Base-by-base conservation (phyloP, 2,797 vertebrate species). In the Acanthiza pusilla region DNA sequence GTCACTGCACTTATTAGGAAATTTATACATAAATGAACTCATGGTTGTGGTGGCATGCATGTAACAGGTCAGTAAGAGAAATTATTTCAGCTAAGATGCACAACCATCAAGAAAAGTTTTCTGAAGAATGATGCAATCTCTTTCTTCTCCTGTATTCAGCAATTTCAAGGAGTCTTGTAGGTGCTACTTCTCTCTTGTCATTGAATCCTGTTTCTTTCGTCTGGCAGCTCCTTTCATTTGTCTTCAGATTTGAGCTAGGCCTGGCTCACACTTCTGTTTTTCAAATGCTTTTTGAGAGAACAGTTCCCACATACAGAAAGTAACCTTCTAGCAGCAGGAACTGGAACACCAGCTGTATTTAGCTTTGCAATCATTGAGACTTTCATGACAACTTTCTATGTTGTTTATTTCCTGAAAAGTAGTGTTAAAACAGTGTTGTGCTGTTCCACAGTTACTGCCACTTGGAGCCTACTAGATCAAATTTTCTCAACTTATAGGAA, bases 271-370 rank as follows among this genome's bases (percentile, higher is more conserved):
- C 26, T 30, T 48, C 66, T 93, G 42, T 68, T 84, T 48, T 76
- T 11, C 57, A 85, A 88, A 93, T 61, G 54, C 26, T 78, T 22
- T 54, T 77, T 83, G 78, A 75, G 58, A 65, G 61, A 91, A 25
- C 42, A 54, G 58, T 83, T 92, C 86, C 65, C 22, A 22, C 40
- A 38, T 36, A 36, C 40, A 79, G 77, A 85, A 82, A 77, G 75
- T 89, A 85, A 89, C 84, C n/a, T 57, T 93, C 67, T 65, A 29
- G 6, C 61, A 93, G 78, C 75, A 92, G 87, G 81, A 85, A 53
- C 50, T 77, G 75, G 61, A 91, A 58, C 78, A 85, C 32, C 75
- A 93, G 86, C 84, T 95, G 81, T 91, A 88, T 95, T 95, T 95
- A 78, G 58, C 75, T 94, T 95, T 91, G 78, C 81, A 93, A 2